Conservation (phyloP, 2,888 invertebrate species). For the Idaea biselata region DNA sequence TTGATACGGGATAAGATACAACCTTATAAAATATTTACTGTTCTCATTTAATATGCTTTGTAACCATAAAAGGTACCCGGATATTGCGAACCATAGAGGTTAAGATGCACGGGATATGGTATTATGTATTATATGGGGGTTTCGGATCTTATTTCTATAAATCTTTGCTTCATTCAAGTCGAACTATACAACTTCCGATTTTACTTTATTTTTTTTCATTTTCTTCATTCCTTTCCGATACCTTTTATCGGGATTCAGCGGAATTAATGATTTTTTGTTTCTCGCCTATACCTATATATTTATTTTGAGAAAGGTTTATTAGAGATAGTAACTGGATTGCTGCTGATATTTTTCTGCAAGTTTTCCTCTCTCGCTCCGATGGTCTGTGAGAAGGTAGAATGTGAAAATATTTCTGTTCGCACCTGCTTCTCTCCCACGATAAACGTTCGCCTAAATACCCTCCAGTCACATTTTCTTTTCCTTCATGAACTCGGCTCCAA, state of each 20-base stretch:
- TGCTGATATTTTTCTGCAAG: slow-evolving; percentile 48
- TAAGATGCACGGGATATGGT: neutral
- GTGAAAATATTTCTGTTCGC: slow-evolving; percentile 50
- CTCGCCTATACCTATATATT: no score
- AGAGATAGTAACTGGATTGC: slow-evolving; percentile 31
- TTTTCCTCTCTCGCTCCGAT: slow-evolving; percentile 39
- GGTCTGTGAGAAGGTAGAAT: slow-evolving; percentile 23
- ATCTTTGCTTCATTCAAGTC: neutral
- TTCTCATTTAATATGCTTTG: neutral
- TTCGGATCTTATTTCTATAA: neutral
- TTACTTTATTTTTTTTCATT: slow-evolving; percentile 18
- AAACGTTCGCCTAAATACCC: slow-evolving; percentile 54
- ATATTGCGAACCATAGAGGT: slow-evolving; percentile 1
- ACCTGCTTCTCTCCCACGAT: slow-evolving; percentile 60
- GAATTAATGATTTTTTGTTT: slow-evolving; percentile 37
- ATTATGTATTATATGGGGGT: neutral
- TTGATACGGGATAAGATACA: neutral
- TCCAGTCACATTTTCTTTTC: slow-evolving; percentile 57
- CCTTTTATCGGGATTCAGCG: slow-evolving; percentile 30
- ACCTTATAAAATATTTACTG: neutral
- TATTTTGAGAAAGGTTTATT: slow-evolving; percentile 33
- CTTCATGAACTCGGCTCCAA: slow-evolving; percentile 41
- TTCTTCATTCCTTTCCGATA: slow-evolving; percentile 19
- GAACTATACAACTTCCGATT: neutral
- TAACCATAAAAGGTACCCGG: slow-evolving; percentile 1